Evolutionary conservation across 2,113 vertebrate species (phyloP).

Genomic region (Setophaga kirtlandii): DNA sequence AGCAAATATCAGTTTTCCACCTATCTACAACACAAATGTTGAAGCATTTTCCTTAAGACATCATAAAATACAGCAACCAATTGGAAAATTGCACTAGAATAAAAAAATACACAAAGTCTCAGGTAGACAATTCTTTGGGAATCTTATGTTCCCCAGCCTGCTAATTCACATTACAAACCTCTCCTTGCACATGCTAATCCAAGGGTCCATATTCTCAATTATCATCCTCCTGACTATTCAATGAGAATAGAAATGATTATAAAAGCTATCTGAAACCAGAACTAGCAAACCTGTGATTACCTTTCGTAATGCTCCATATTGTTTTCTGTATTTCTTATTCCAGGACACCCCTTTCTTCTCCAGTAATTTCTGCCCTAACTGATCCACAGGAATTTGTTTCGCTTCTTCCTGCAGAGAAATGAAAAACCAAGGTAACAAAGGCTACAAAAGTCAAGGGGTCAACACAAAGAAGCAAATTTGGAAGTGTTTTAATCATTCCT

Average conservation of each 20-base stretch:
- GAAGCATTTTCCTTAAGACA: neutral
- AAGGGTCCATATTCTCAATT: neutral
- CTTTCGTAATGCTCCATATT: constrained; percentile 87
- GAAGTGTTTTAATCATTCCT: neutral
- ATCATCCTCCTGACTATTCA: neutral
- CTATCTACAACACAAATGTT: neutral
- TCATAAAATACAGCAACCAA: neutral
- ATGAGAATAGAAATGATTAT: rapidly evolving
- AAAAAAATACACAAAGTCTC: neutral
- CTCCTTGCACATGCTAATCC: neutral
- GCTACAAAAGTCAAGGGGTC: neutral
- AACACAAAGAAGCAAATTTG: neutral
- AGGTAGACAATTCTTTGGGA: neutral
- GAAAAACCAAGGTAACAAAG: neutral
- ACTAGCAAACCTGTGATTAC: constrained; percentile 52
- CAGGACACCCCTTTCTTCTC: constrained; percentile 87
- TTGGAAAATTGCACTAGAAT: neutral
- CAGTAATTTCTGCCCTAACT: constrained; percentile 90
- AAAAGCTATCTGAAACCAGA: neutral
- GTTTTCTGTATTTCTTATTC: constrained; percentile 91
- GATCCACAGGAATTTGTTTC: constrained; percentile 78
- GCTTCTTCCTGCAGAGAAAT: constrained; percentile 64
- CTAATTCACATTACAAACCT: neutral
- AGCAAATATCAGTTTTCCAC: neutral
- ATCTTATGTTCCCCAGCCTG: neutral